Evolutionary conservation across 2,888 invertebrate species (phyloP), one percentile per base, ranked within the genome.

Genomic region (Cryptocephalus moraei): DNA sequence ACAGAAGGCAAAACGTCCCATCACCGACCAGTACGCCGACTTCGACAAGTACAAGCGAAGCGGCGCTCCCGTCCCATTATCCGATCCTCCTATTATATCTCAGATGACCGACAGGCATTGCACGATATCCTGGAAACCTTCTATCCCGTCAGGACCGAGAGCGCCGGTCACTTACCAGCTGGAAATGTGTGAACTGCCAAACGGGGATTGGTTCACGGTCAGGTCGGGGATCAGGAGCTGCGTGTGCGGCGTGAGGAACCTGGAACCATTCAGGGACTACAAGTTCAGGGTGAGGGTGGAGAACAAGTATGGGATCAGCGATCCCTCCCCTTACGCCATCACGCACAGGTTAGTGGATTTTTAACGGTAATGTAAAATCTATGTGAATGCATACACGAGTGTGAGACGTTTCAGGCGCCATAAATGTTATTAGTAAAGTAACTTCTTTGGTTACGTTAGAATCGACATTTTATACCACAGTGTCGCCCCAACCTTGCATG

Each of bases 291-390:
- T 97, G 36, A 80, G 95, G 34, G 97, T 97, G 2, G 95, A 96
- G 68, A 99, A 97, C 73, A 90, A 91, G 68, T 92, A 88, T 68
- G 97, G 97, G 39, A 82, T 94, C 55, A 93, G 93, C 70, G 96
- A 97, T 66, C 96, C 97, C 0, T 94, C 94, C 47, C 94, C 95
- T 1, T 87, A 84, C 64, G 89, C 90, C 1, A 77, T 84, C 60
- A 91, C 92, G 0, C 84, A 86, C 64, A 73, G 75, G 73, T 74
- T 51, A 38, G 33, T 12, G 11, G 22, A 22, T 22, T 22, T 22
- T 22, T 22, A 22, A 22, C 22, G 6, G 6, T 22, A 6, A 22
- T 22, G 22, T 22, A 22, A 22, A 2, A 4, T 22, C 22, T 22
- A 2, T 2, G 6, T 22, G 22, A 22, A 22, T 22, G 6, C 22